Conservation (phyloP, 2,113 vertebrate species). For the Emydura subglobosa region DNA sequence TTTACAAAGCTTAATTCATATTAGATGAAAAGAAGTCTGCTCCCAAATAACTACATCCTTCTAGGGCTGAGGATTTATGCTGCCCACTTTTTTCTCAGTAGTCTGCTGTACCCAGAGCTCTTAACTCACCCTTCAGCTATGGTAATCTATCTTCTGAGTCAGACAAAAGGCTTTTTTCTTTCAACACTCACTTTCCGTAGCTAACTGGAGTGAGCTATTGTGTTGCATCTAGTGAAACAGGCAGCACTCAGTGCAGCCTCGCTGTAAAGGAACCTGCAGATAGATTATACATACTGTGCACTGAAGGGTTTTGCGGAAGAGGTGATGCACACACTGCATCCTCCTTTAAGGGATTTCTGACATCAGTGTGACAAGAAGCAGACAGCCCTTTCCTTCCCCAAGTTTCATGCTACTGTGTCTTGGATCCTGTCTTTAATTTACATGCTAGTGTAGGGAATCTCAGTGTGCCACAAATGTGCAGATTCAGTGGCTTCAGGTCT, state of each 20-base stretch:
- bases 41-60: conserved; percentile 28
- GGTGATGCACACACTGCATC: not conserved
- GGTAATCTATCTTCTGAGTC: conserved; percentile 13
- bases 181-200: conserved; percentile 47
- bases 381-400: not conserved
- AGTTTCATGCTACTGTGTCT: not conserved
- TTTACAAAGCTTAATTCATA: not conserved
- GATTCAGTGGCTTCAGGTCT: not conserved
- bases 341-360: not conserved
- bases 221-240: conserved; percentile 13
- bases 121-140: conserved; percentile 38
- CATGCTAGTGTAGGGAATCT: not conserved
- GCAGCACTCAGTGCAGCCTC: conserved; percentile 43
- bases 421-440: too few relatives aligned
- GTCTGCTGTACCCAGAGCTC: conserved; percentile 44
- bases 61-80: conserved; percentile 41
- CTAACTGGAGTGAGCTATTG: conserved; percentile 30
- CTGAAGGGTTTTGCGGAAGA: not conserved
- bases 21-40: not conserved
- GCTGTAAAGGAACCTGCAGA: not conserved
- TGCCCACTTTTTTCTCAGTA: conserved; percentile 60
- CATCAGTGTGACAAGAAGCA: not conserved
- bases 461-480: rapidly evolving
- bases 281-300: not conserved
- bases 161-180: not conserved